Conservation (phyloP, 2,113 vertebrate genomes). For the Potamarius usumacintae region DNA sequence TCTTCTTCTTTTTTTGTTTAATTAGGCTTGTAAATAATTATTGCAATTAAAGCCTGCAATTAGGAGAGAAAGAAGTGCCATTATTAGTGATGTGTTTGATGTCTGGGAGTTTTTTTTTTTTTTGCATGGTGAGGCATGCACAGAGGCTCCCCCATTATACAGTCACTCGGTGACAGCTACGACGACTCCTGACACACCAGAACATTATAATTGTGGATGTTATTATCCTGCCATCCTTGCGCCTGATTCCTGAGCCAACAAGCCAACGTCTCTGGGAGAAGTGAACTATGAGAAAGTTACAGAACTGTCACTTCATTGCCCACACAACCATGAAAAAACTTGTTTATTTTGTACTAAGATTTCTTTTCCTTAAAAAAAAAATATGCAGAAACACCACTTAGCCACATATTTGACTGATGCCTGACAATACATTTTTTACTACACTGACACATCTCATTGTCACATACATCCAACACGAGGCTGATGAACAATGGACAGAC, state of each 20-base stretch:
- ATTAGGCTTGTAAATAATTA: slow-evolving; percentile 84
- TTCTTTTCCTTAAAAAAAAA: slow-evolving; percentile 18
- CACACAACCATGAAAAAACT: slow-evolving; percentile 33
- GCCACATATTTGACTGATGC: slow-evolving; percentile 29
- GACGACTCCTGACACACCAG: slow-evolving; percentile 66
- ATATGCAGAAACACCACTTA: slow-evolving; percentile 18
- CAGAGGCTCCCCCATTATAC: slow-evolving; percentile 69
- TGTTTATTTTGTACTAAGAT: slow-evolving; percentile 29
- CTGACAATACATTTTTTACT: slow-evolving; percentile 33
- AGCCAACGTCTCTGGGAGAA: slow-evolving; percentile 32
- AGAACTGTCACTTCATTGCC: slow-evolving; percentile 34
- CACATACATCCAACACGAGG: slow-evolving; percentile 27
- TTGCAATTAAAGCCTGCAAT: slow-evolving; percentile 83
- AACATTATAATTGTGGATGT: slow-evolving; percentile 76
- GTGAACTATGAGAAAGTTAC: slow-evolving; percentile 38
- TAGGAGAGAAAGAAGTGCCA: slow-evolving; percentile 68
- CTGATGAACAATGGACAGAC: slow-evolving; percentile 39
- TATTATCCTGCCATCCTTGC: slow-evolving; percentile 67
- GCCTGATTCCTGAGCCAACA: slow-evolving; percentile 52
- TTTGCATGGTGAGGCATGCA: slow-evolving; percentile 63
- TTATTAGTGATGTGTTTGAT: slow-evolving; percentile 73
- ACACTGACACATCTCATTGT: slow-evolving; percentile 28
- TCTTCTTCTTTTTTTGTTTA: slow-evolving; percentile 70
- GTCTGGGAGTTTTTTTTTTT: slow-evolving; percentile 63
- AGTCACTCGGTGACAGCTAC: slow-evolving; percentile 64